These are phyloP conservation scores for Arctopsyche grandis DNA, from an alignment of 1,140 invertebrate genomes.

Conservation along the genomic window DNA sequence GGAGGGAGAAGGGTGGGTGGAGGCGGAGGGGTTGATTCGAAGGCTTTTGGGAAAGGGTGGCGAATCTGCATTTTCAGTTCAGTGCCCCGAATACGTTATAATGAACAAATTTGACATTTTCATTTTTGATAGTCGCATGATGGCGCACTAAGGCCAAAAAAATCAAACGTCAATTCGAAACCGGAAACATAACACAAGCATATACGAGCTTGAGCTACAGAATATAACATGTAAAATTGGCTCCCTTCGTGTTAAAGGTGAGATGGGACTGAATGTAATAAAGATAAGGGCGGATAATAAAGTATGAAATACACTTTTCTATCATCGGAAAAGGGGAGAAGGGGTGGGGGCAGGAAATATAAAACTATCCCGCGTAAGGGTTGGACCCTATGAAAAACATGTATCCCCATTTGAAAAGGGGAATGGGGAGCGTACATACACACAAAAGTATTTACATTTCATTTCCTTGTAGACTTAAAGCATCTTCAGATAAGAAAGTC, in stretches of 20 bases:
- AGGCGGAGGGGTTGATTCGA: neutral
- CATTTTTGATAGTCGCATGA: neutral
- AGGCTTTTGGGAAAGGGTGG: too few species aligned
- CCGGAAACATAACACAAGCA: too few species aligned
- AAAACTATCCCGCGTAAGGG: conserved; percentile 13
- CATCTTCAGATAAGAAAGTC: conserved; percentile 32
- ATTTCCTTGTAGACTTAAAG: conserved; percentile 33
- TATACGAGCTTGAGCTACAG: too few species aligned
- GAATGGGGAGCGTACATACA: neutral
- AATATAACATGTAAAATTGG: too few species aligned
- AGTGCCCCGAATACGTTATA: conserved; percentile 25
- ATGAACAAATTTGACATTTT: conserved; percentile 25
- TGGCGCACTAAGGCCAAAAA: too few species aligned
- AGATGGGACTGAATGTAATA: neutral
- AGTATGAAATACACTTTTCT: conserved; percentile 14
- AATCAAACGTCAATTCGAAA: too few species aligned
- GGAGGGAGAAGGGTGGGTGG: neutral
- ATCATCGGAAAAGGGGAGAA: neutral
- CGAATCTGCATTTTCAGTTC: conserved; percentile 20
- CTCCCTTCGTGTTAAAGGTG: too few species aligned
- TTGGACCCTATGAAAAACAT: neutral
- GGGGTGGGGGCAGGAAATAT: neutral
- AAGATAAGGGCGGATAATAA: conserved; percentile 16
- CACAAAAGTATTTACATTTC: conserved; percentile 39
- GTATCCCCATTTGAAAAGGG: neutral